Evolutionary conservation across 1,140 invertebrate genomes (phyloP).

Genomic region (Physella acuta): DNA sequence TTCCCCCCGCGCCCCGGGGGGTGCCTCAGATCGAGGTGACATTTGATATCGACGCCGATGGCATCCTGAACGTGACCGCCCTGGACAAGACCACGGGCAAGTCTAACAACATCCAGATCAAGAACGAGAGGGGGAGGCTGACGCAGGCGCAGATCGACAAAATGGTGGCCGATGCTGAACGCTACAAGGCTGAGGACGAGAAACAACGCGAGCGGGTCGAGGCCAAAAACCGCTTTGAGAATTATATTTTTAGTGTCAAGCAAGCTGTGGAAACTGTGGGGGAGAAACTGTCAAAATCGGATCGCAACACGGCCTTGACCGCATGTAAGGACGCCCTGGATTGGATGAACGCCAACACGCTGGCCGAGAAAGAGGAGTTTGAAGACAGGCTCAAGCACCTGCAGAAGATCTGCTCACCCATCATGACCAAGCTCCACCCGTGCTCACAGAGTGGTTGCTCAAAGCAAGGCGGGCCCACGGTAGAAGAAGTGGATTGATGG

Average conservation of each 20-base stretch:
- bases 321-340: constrained; percentile 57
- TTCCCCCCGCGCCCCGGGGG: not conserved
- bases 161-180: constrained; percentile 95
- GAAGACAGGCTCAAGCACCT: constrained; percentile 52
- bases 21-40: constrained; percentile 1
- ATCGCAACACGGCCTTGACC: constrained; percentile 66
- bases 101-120: constrained; percentile 83
- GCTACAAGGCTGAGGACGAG: constrained; percentile 83
- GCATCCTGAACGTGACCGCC: constrained; percentile 63
- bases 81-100: constrained; percentile 71
- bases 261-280: constrained; percentile 74
- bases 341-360: constrained; percentile 90
- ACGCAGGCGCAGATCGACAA: constrained; percentile 94
- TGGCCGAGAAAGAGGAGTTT: constrained; percentile 55
- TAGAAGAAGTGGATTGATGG: constrained; percentile 3
- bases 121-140: constrained; percentile 86
- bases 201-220: constrained; percentile 80
- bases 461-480: not conserved
- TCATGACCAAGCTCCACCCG: constrained; percentile 63
- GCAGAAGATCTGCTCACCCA: constrained; percentile 56
- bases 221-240: constrained; percentile 71
- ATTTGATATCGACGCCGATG: constrained; percentile 3
- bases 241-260: constrained; percentile 80
- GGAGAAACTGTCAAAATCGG: constrained; percentile 67
- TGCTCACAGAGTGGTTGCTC: not conserved